A percentile compares a stretch with the other conserved stretches of the same genome.
Evolutionary conservation across 1,140 invertebrate genomes (phyloP).

Genomic region (Chironomus tepperi): DNA sequence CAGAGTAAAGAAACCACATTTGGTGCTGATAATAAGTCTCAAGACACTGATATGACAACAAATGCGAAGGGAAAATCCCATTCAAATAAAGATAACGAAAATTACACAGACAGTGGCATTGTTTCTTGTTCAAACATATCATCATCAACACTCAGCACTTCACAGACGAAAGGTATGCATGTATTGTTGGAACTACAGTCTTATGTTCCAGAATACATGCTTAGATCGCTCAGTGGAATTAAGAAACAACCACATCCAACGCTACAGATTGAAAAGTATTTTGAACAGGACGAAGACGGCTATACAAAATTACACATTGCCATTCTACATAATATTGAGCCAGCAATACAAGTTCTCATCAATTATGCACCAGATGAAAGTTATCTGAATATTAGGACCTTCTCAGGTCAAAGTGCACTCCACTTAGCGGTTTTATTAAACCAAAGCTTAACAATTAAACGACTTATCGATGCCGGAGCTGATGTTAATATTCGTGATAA

Average conservation of each 20-base stretch:
- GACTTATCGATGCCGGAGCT: not conserved
- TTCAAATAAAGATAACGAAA: not conserved
- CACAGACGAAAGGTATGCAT: not conserved
- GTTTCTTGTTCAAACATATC: slow-evolving; percentile 8
- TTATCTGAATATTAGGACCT: slow-evolving; percentile 1
- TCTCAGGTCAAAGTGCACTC: not conserved
- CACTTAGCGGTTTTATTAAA: not conserved
- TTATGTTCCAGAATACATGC: not conserved
- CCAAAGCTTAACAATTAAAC: not conserved
- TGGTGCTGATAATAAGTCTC: not conserved
- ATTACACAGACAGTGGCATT: slow-evolving; percentile 12
- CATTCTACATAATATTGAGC: slow-evolving; percentile 1
- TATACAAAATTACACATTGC: slow-evolving; percentile 7
- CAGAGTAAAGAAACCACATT: not conserved
- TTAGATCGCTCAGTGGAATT: not conserved
- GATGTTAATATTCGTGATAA: slow-evolving; percentile 2
- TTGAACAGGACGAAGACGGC: not conserved
- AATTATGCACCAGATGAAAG: not conserved
- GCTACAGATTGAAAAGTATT: not conserved
- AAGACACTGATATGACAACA: slow-evolving; percentile 8
- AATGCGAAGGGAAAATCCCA: not conserved
- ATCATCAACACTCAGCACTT: not conserved
- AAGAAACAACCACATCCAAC: not conserved
- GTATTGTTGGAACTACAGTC: not conserved
- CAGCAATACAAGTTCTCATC: not conserved